Conservation (phyloP, 2,797 vertebrate genomes). For the Pseudochromis fuscus region DNA sequence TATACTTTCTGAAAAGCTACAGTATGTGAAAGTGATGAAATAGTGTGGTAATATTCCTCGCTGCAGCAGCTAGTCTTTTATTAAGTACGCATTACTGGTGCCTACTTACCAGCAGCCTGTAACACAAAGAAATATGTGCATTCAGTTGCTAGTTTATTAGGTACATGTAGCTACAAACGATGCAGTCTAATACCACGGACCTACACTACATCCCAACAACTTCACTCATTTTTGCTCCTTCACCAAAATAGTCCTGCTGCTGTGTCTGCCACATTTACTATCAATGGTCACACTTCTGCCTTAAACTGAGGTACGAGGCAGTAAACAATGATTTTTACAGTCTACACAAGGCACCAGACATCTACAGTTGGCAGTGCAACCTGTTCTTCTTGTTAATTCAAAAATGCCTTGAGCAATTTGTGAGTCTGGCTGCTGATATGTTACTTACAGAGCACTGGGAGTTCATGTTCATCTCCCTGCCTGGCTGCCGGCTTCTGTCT, state of each 20-base stretch:
- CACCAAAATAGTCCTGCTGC: not conserved
- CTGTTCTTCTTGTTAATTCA: slow-evolving; percentile 44
- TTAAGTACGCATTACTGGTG: slow-evolving; percentile 40
- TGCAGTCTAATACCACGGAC: slow-evolving; percentile 14
- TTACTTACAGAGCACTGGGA: slow-evolving; percentile 33
- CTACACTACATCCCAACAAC: slow-evolving; percentile 1
- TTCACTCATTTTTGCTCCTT: slow-evolving; percentile 3
- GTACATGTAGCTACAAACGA: not conserved
- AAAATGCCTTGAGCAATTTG: slow-evolving; percentile 46
- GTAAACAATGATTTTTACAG: slow-evolving; percentile 41
- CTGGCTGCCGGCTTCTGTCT: slow-evolving; percentile 21
- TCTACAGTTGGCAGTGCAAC: slow-evolving; percentile 42
- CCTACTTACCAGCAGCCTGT: not conserved
- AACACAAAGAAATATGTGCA: slow-evolving; percentile 10
- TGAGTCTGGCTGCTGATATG: slow-evolving; percentile 43
- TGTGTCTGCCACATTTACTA: slow-evolving; percentile 1
- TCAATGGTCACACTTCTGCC: not conserved
- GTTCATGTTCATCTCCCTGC: slow-evolving; percentile 40
- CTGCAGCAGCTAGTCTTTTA: slow-evolving; percentile 44
- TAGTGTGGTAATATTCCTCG: slow-evolving; percentile 1
- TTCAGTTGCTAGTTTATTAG: slow-evolving; percentile 21
- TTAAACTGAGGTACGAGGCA: slow-evolving; percentile 7
- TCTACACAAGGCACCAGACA: slow-evolving; percentile 47
- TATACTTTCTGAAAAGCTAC: slow-evolving; percentile 29
- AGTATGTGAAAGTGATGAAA: slow-evolving; percentile 41